Base-by-base conservation (phyloP, 2,113 vertebrate species). In the Dipodomys merriami region DNA sequence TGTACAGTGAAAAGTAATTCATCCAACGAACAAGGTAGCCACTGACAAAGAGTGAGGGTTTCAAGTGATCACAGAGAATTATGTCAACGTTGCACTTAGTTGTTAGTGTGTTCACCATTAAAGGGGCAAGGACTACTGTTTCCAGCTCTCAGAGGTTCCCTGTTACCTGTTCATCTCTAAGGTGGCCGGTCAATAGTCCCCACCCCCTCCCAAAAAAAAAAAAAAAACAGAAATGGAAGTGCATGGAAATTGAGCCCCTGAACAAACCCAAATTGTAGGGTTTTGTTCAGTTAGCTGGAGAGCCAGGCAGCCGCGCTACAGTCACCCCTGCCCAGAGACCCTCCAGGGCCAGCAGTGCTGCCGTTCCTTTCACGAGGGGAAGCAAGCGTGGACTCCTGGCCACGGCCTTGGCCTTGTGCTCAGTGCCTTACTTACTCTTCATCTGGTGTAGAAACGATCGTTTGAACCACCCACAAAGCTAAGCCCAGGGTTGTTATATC, bases 271-370 rank as follows among this genome's bases (percentile, higher is more conserved):
- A 64, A 23, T 64, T 9, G 33, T 72, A 12, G 10, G 4, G 49
- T 8, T 53, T 53, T 53, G 49, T 53, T 53, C 62, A 1, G 2
- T 0, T 19, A 30, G 35, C 64, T 30, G 74, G 33, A 79, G 35
- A 6, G 27, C 39, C 20, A 30, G 67, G 33, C 20, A 6, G 11
- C 78, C 23, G 0, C 22, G 39, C 29, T 6, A 15, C 67, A 27
- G 53, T 12, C 30, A 8, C 29, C 35, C 25, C 44, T 25, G 72
- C 33, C 16, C 72, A 13, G 46, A 11, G 46, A 29, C 2, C 33
- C 57, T 5, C 25, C 0, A 0, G 1, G 18, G 3, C 7, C 1
- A 5, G 20, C 5, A 0, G 30, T 15, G 20, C n/a, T 7, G 12
- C 23, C 25, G 30, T 29, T 71, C n/a, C 68, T 3, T 12, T 13